These are phyloP conservation scores for Papilio demoleus DNA, from an alignment of 2,888 invertebrate species.

Conservation along the genomic window DNA sequence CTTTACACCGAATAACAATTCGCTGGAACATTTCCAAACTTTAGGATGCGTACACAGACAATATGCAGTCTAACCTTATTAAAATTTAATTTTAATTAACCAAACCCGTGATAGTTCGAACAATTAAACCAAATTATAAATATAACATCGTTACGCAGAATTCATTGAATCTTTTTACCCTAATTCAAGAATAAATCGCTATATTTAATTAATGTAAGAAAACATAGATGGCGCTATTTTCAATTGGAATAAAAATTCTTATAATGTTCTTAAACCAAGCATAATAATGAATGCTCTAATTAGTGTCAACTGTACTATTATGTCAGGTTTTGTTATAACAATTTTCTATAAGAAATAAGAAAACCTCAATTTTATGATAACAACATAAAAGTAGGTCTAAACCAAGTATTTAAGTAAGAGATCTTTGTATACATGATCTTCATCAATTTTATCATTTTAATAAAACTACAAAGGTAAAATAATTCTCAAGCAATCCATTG, in stretches of 20 bases:
- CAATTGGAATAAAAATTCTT: no score
- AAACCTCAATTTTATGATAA: background rate
- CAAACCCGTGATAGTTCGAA: no score
- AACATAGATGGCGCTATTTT: no score
- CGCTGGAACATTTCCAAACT: conserved; percentile 15
- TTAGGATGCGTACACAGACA: conserved; percentile 2
- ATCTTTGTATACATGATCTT: background rate
- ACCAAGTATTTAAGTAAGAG: background rate
- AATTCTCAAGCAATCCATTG: background rate
- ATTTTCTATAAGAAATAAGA: background rate
- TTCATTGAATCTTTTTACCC: no score
- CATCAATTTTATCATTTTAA: conserved; percentile 2
- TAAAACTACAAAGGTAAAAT: conserved; percentile 17
- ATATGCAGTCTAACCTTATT: conserved; percentile 3
- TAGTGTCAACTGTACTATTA: background rate
- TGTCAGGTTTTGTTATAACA: background rate
- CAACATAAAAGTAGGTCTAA: background rate
- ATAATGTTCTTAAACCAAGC: no score
- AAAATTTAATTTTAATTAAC: background rate
- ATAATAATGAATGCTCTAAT: no score
- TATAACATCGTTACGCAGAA: no score
- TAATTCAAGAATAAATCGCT: no score
- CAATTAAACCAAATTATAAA: no score
- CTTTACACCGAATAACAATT: conserved; percentile 17
- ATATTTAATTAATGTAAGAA: no score